Base-by-base conservation (phyloP, 1,140 invertebrate species). In the Medauroidea extradentata region DNA sequence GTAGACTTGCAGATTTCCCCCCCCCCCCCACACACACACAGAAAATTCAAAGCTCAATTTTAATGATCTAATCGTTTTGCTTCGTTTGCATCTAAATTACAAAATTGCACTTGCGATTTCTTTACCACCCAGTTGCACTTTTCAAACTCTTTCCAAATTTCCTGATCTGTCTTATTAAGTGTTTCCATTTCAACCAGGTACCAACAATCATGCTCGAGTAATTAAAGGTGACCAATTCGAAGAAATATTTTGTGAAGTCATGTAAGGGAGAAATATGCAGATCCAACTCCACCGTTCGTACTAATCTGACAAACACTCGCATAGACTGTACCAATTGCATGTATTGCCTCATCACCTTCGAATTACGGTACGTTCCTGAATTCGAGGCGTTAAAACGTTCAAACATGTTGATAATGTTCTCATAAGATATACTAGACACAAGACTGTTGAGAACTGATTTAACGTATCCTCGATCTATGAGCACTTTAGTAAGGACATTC, bases 201-300 rank as follows among this genome's bases (percentile, higher is more conserved):
- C 24, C 52, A 53, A 14, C 52, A 14, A 39, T 53, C 52, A 39
- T 53, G 13, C 52, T 19, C 2, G 52, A 53, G 52, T 53, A 53
- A 21, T 53, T 53, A 5, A 53, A 9, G 34, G 23, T 11, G 24
- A 14, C 52, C 9, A 53, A 7, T 14, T 9, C 52, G 11, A 53
- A 53, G 8, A 53, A 53, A 53, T 53, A 29, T 29, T 53, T 53
- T 41, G 52, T 29, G 24, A 53, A 53, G 52, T 53, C 52, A 53
- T 53, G 11, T 34, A 53, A 19, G 25, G 52, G 23, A 29, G 25
- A 41, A 14, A 16, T n/a, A n/a, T 16, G 18, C 3, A 51, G 14
- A 21, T 27, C 25, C 52, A 24, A 29, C 14, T n/a, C 34, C 19
- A 4, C 29, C 11, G 29, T 34, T 4, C 52, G 52, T 39, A 53